Evolutionary conservation across 2,797 vertebrate species (phyloP).

Genomic region (Sphaeramia orbicularis): DNA sequence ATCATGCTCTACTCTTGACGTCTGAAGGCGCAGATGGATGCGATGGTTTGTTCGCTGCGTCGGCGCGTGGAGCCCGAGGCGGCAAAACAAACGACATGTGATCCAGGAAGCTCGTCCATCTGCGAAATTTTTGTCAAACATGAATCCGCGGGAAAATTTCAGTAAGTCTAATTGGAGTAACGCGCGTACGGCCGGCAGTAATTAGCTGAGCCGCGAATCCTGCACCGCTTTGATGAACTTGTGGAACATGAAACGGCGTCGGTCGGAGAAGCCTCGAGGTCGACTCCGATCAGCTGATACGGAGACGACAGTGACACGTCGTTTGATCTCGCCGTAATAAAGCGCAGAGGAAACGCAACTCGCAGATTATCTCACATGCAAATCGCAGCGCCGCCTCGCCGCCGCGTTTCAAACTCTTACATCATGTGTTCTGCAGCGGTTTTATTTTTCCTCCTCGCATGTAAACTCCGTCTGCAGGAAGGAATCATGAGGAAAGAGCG

Average conservation of each 20-base stretch:
- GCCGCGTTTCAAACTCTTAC: slow-evolving; percentile 66
- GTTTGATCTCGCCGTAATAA: slow-evolving; percentile 51
- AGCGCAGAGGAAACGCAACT: slow-evolving; percentile 28
- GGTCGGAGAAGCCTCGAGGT: slow-evolving; percentile 44
- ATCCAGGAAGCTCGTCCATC: slow-evolving; percentile 49
- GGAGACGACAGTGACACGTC: slow-evolving; percentile 31
- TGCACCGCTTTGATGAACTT: slow-evolving; percentile 60
- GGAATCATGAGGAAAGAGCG: too few relatives aligned
- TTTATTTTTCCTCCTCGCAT: slow-evolving; percentile 23
- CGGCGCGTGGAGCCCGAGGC: slow-evolving; percentile 24
- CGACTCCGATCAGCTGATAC: slow-evolving; percentile 64
- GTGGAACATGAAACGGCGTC: slow-evolving; percentile 44
- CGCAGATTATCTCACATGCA: slow-evolving; percentile 59
- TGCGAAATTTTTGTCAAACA: slow-evolving; percentile 42
- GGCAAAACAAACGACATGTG: slow-evolving; percentile 18
- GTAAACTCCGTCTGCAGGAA: slow-evolving; percentile 7
- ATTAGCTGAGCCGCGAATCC: slow-evolving; percentile 57
- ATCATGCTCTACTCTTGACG: too few relatives aligned
- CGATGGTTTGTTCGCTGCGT: too few relatives aligned
- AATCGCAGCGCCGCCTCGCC: slow-evolving; percentile 29
- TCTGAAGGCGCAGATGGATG: too few relatives aligned
- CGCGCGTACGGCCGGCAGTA: slow-evolving; percentile 18
- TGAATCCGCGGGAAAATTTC: slow-evolving; percentile 28
- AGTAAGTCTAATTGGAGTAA: slow-evolving; percentile 49
- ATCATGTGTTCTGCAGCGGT: slow-evolving; percentile 63